Base-by-base conservation (phyloP, 2,113 vertebrate genomes). In the Rhea pennata region DNA sequence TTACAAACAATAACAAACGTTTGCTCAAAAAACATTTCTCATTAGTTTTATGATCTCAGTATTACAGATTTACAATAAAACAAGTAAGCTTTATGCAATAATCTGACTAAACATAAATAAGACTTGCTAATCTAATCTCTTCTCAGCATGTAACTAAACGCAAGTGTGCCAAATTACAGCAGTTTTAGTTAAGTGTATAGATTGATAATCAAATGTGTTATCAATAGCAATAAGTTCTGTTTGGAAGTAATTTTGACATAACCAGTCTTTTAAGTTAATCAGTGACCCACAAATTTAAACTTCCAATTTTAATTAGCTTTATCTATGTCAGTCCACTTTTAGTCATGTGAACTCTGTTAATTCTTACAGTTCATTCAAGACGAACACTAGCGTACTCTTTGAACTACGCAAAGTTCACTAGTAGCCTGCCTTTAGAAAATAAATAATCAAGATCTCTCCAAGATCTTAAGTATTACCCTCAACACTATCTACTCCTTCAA, bases 51-150 rank as follows among this genome's bases (percentile, higher is more conserved):
- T 17, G 36, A 71, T 64, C 23, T 54, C 39, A 88, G 76, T 70
- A 88, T 33, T 48, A 6, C 62, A 84, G 39, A 27, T 20, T 26
- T 51, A 4, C 39, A 33, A 27, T 15, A 87, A 9, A 36, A 88
- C 40, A 75, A 75, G n/a, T 29, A 91, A 87, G 26, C 44, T 53
- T 62, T 78, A 67, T 3, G 54, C 21, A 85, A 67, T 62, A 67
- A 87, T 71, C 61, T 78, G 56, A 17, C 39, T 81, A 86, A 94
- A 84, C n/a, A 85, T 79, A 94, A 94, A 90, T 82, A 93, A 96
- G 94, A 87, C 44, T 78, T 75, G 44, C 51, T 74, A 84, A 88
- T 75, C 80, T 93, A 59, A 80, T 84, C 86, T 94, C 75, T 65
- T 93, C 77, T 84, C 65, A 84, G 65, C 53, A 78, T 58, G 83